Evolutionary conservation across 2,888 invertebrate genomes (phyloP).

Genomic region (Lissocephala sabroskyi): DNA sequence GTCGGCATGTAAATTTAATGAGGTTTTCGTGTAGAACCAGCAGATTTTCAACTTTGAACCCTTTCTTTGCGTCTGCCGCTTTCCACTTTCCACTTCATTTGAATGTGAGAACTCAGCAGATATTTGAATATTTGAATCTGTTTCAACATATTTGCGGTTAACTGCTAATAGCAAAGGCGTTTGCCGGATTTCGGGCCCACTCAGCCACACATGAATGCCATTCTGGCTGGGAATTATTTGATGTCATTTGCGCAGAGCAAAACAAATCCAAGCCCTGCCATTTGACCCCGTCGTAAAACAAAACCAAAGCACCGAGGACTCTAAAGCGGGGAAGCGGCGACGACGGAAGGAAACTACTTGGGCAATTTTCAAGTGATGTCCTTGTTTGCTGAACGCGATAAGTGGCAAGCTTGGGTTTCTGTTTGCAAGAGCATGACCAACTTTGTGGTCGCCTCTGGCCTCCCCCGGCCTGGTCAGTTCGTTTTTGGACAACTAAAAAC

Average conservation of each 20-base stretch:
- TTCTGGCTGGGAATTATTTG: conserved; percentile 18
- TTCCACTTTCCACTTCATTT: no score
- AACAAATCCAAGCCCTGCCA: conserved; percentile 25
- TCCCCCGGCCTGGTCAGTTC: background rate
- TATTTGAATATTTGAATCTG: conserved; percentile 4
- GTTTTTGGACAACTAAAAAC: background rate
- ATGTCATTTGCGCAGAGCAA: conserved; percentile 5
- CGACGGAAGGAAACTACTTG: conserved; percentile 47
- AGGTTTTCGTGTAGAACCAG: no score
- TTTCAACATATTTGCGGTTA: conserved; percentile 56
- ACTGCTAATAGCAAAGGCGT: conserved; percentile 35
- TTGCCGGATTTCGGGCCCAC: no score
- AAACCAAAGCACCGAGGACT: conserved; percentile 40
- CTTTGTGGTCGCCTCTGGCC: no score
- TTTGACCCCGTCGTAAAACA: conserved; percentile 42
- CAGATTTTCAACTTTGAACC: no score
- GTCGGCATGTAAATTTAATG: background rate
- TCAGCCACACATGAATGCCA: no score
- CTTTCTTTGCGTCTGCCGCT: no score
- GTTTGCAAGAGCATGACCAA: conserved; percentile 35
- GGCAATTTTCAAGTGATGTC: conserved; percentile 66
- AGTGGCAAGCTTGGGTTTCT: conserved; percentile 37
- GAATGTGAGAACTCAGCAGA: no score
- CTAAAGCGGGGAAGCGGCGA: conserved; percentile 3
- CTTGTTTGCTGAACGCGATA: conserved; percentile 43